These are phyloP conservation scores for Hystrix brachyura DNA, from an alignment of 2,113 vertebrate genomes.

Conservation along the genomic window DNA sequence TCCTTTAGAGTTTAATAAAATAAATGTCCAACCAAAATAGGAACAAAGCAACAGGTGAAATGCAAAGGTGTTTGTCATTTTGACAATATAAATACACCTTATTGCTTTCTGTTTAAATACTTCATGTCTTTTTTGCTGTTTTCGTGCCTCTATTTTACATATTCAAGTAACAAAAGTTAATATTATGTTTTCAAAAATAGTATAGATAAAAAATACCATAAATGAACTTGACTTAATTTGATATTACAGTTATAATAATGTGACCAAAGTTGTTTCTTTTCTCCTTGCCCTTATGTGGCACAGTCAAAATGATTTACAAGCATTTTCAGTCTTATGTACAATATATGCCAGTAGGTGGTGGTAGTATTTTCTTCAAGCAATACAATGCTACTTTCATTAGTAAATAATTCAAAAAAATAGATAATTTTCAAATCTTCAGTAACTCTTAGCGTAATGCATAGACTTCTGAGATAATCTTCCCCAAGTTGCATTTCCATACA, in stretches of 20 bases:
- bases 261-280: background rate
- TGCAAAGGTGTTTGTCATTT: background rate
- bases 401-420: conserved; percentile 55
- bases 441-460: conserved; percentile 19
- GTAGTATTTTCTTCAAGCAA: conserved; percentile 80
- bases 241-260: conserved; percentile 12
- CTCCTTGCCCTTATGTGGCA: background rate
- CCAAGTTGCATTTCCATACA: background rate
- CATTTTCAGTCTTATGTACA: conserved; percentile 70
- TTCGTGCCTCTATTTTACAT: background rate
- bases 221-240: background rate
- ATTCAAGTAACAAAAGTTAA: background rate
- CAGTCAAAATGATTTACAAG: conserved; percentile 43
- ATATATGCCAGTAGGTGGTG: conserved; percentile 78
- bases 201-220: background rate
- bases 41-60: conserved; percentile 54
- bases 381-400: conserved; percentile 63
- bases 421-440: conserved; percentile 43
- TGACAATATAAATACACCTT: background rate
- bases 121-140: background rate
- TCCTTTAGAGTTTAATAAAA: background rate
- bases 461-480: conserved; percentile 29
- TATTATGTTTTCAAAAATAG: background rate
- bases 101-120: conserved; percentile 8
- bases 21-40: background rate